Evolutionary conservation across 2,888 invertebrate genomes (phyloP).

Genomic region (Xylocampa areola): DNA sequence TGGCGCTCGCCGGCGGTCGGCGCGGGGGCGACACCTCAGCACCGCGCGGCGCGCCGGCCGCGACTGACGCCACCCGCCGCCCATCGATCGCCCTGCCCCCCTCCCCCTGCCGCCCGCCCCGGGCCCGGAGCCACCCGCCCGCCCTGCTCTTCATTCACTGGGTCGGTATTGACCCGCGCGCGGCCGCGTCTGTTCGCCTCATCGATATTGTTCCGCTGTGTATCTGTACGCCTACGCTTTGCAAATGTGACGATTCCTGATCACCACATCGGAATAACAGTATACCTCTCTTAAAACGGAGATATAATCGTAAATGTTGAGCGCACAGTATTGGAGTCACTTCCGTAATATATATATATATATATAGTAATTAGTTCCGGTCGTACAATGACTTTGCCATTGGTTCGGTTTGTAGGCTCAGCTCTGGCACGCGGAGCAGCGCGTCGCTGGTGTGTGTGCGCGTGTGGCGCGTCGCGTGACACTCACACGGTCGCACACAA

Average conservation of each 20-base stretch:
- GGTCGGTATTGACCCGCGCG: constrained; percentile 40
- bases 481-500: no score
- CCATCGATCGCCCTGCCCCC: constrained; percentile 74
- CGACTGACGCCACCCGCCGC: constrained; percentile 80
- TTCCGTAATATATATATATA: no score
- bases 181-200: constrained; percentile 4
- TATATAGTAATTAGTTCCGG: no score
- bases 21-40: constrained; percentile 72
- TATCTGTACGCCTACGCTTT: not conserved
- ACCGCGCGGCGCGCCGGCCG: constrained; percentile 77
- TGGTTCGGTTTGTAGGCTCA: no score
- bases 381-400: no score
- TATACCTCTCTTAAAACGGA: not conserved
- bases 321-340: no score
- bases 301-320: no score
- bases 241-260: not conserved
- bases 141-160: constrained; percentile 44
- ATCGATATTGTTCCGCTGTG: not conserved
- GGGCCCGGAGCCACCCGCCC: constrained; percentile 11
- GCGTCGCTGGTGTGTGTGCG: no score
- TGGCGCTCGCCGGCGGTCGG: constrained; percentile 57
- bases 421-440: no score
- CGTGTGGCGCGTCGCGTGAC: no score
- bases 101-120: constrained; percentile 49
- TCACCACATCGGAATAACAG: not conserved